Conservation (phyloP, 2,888 invertebrate species). For the Athalia circularis region DNA sequence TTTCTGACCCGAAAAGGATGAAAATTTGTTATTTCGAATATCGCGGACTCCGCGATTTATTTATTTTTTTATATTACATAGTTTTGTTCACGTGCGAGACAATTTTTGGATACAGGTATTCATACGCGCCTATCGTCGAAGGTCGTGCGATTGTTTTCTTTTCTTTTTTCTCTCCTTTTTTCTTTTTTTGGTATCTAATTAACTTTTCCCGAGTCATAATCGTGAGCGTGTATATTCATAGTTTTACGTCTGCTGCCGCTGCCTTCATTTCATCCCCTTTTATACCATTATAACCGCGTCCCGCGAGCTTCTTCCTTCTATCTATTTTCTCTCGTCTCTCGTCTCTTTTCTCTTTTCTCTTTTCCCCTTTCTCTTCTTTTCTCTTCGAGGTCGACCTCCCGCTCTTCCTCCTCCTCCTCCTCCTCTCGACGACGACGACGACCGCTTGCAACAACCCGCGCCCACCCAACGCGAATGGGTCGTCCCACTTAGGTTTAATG, state of each 20-base stretch:
- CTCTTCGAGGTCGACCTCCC: slow-evolving; percentile 4
- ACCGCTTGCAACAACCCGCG: slow-evolving; percentile 12
- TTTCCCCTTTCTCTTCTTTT: slow-evolving; percentile 36
- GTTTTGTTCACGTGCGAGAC: too few species aligned
- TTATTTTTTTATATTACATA: too few species aligned
- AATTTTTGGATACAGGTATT: too few species aligned
- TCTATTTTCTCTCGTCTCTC: too few species aligned
- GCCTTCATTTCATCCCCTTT: slow-evolving; percentile 8
- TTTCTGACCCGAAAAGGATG: too few species aligned
- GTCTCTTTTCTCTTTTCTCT: slow-evolving; percentile 36
- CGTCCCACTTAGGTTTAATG: slow-evolving; percentile 52
- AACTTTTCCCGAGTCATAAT: slow-evolving; percentile 22
- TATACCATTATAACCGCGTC: slow-evolving; percentile 10
- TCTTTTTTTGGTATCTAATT: slow-evolving; percentile 14
- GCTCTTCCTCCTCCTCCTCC: background rate
- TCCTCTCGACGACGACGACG: background rate
- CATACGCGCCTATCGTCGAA: too few species aligned
- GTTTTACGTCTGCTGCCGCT: slow-evolving; percentile 22
- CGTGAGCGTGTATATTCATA: slow-evolving; percentile 9
- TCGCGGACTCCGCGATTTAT: too few species aligned
- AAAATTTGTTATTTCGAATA: too few species aligned
- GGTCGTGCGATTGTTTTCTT: too few species aligned
- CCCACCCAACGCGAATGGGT: background rate
- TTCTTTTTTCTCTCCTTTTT: too few species aligned
- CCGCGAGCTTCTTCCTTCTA: slow-evolving; percentile 2